These are phyloP conservation scores for Sebastes steindachneri DNA, from an alignment of 2,797 vertebrate species.

Conservation along the genomic window DNA sequence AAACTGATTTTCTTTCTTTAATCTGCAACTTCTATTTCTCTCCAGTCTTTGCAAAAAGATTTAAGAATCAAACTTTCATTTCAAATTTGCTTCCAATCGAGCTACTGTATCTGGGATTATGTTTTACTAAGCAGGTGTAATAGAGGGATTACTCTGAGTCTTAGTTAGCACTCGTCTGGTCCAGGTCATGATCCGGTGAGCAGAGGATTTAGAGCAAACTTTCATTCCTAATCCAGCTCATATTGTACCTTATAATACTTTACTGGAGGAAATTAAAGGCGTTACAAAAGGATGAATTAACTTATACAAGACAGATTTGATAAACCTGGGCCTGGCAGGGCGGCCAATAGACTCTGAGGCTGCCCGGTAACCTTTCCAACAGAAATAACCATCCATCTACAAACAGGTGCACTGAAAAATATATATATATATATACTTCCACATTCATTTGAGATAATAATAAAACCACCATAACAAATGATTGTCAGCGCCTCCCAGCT, in stretches of 20 bases:
- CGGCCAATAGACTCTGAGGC: not conserved
- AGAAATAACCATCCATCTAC: not conserved
- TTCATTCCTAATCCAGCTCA: constrained; percentile 1
- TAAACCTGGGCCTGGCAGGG: not conserved
- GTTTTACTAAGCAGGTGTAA: constrained; percentile 6
- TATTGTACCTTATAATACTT: not conserved
- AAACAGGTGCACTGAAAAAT: not conserved
- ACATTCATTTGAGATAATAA: not conserved
- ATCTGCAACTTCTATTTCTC: not conserved
- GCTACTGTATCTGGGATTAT: constrained; percentile 7
- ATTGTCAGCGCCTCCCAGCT: not conserved
- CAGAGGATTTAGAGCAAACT: not conserved
- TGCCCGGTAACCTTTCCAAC: not conserved
- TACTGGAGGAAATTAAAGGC: not conserved
- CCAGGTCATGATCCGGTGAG: constrained; percentile 5
- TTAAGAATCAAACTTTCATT: not conserved
- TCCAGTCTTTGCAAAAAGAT: not conserved
- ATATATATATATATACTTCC: not conserved
- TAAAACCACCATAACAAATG: not conserved
- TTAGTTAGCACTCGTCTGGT: constrained; percentile 1
- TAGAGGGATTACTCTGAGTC: constrained; percentile 24
- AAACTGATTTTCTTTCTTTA: not conserved
- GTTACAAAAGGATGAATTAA: not conserved
- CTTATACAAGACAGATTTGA: not conserved
- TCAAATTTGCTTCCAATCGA: not conserved